phyloP scores from a whole-genome alignment of 2,888 invertebrate species.

The Entomobrya multifasciata region DNA sequence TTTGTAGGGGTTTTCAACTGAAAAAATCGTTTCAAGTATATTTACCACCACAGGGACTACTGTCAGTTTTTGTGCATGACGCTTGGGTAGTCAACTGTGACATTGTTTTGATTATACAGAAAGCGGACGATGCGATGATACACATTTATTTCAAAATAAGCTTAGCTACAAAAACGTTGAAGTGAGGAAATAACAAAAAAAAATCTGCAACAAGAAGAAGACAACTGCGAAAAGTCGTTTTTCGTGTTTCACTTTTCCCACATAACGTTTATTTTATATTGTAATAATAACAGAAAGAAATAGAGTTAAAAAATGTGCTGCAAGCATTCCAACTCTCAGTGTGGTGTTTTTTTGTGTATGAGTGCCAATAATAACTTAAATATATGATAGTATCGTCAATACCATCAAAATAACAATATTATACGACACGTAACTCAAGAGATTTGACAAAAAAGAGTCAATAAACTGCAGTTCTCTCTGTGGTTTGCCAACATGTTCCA shows the following conservation, averaged over 20 bases:
- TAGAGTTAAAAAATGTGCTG: background rate
- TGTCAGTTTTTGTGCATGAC: too few species aligned
- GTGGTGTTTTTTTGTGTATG: background rate
- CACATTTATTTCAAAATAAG: too few species aligned
- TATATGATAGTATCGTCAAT: background rate
- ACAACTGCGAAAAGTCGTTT: too few species aligned
- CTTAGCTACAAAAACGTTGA: too few species aligned
- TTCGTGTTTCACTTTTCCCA: background rate
- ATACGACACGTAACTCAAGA: constrained; percentile 25
- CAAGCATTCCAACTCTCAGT: background rate
- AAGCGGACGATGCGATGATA: too few species aligned
- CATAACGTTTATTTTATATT: background rate
- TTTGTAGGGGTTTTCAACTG: too few species aligned
- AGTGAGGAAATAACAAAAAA: too few species aligned
- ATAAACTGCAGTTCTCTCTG: constrained; percentile 39
- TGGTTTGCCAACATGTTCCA: constrained; percentile 17
- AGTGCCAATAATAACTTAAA: background rate
- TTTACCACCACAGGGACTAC: too few species aligned
- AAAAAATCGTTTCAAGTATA: too few species aligned
- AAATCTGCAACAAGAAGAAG: too few species aligned
- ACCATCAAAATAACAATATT: background rate
- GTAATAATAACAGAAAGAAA: background rate
- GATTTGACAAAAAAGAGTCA: constrained; percentile 13
- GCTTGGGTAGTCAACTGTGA: too few species aligned
- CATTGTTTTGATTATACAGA: too few species aligned